Evolutionary conservation across 2,113 vertebrate genomes (phyloP), one percentile per base, ranked within the genome.

Genomic region (Amphilophus citrinellus): DNA sequence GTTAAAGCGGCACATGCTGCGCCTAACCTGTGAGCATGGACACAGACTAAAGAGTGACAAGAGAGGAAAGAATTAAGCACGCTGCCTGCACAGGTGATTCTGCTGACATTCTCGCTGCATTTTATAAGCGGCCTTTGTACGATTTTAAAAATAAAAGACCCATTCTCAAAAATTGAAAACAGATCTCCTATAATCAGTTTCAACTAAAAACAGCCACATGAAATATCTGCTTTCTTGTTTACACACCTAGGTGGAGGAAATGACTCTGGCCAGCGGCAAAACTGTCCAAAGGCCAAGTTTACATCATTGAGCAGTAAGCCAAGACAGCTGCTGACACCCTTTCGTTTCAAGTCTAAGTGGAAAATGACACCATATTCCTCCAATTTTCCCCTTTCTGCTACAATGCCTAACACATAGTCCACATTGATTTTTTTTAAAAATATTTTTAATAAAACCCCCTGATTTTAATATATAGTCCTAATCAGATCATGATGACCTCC

Each of bases 241-340:
- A 84, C 58, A 57, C 77, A 83, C 14, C 78, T 57, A 47, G 62
- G 81, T 78, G 87, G 82, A 88, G 82, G 79, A 87, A 87, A 82
- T 80, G 0, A 87, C 68, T 85, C 71, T 66, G 77, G 47, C 84
- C n/a, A 2, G 60, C 77, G 73, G 88, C 81, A 76, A 80, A 66
- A 65, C 44, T 86, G 86, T 86, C 86, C 27, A 24, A 35, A 15
- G 78, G 84, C 90, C 84, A 89, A 17, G 81, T 87, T 90, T 76
- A 88, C 37, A 18, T 91, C 91, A 93, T 22, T 47, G 60, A 65
- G 7, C 76, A 2, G 80, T 79, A 89, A 89, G 60, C 85, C 56
- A 83, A 94, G 62, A 85, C 17, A 17, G 17, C 82, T 73, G 86
- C 68, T 86, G 68, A 83, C 84, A 80, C 85, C 89, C 87, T 68